Evolutionary conservation across 2,888 invertebrate genomes (phyloP).

Genomic region (Leptinotarsa rubiginosa): DNA sequence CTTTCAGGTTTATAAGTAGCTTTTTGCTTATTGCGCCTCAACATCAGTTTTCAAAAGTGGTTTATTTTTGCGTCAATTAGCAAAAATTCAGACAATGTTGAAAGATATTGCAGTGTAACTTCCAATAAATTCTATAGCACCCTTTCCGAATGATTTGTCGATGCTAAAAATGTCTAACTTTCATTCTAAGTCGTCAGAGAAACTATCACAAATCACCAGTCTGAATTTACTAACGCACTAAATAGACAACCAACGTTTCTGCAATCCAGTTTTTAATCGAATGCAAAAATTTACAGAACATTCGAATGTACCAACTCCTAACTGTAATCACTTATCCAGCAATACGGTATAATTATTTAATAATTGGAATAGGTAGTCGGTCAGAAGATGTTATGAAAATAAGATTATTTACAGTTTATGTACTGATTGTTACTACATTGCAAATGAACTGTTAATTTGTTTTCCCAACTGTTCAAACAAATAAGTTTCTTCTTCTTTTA

Average conservation of each 20-base stretch:
- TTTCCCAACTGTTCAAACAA: not conserved
- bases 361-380: constrained; percentile 8
- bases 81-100: too few relatives aligned
- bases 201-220: too few relatives aligned
- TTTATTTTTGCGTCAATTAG: too few relatives aligned
- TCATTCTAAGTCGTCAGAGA: too few relatives aligned
- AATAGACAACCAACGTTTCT: not conserved
- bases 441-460: not conserved
- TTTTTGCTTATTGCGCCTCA: too few relatives aligned
- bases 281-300: constrained; percentile 3
- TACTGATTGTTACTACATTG: not conserved
- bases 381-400: constrained; percentile 13
- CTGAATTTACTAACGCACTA: not conserved
- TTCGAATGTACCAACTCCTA: constrained; percentile 8
- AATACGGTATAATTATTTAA: constrained; percentile 10
- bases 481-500: not conserved
- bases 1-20: too few relatives aligned
- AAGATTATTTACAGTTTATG: not conserved
- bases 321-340: constrained; percentile 14
- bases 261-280: constrained; percentile 11
- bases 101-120: too few relatives aligned
- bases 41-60: too few relatives aligned
- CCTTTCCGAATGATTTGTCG: too few relatives aligned
- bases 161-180: too few relatives aligned
- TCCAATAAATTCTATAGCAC: too few relatives aligned